phyloP scores from a whole-genome alignment of 2,888 invertebrate species.

The Plusia festucae region DNA sequence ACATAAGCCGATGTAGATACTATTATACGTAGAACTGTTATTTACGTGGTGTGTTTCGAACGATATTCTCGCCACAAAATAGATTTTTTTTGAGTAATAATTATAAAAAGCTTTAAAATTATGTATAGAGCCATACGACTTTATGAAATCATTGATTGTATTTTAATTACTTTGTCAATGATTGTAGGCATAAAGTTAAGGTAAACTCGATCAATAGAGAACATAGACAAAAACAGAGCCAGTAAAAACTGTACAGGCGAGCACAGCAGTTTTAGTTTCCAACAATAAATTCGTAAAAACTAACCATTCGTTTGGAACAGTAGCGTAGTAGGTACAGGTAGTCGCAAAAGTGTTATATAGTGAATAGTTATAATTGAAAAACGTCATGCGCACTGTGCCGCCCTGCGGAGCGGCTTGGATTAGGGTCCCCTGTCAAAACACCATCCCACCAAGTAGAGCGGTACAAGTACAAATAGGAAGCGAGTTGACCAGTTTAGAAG shows the following conservation, averaged over 20 bases:
- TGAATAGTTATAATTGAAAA: conserved; percentile 83
- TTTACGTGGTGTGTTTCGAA: too few species aligned
- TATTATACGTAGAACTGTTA: too few species aligned
- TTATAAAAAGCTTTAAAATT: too few species aligned
- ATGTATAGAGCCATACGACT: too few species aligned
- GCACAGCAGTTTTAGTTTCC: neutral
- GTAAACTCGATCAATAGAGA: neutral
- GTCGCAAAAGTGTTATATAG: conserved; percentile 81
- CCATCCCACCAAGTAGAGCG: conserved; percentile 60
- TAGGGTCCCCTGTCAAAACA: conserved; percentile 84
- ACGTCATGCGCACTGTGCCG: conserved; percentile 81
- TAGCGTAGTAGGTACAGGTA: conserved; percentile 30
- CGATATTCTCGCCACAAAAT: too few species aligned
- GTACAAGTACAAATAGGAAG: conserved; percentile 45
- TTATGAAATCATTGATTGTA: too few species aligned
- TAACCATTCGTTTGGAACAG: conserved; percentile 25
- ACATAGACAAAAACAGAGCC: neutral
- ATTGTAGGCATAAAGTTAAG: neutral
- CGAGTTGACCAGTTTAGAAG: conserved; percentile 23
- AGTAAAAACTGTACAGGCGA: neutral
- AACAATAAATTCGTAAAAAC: conserved; percentile 35
- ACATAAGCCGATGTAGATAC: too few species aligned
- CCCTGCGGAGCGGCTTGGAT: conserved; percentile 81
- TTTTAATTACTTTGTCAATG: too few species aligned
- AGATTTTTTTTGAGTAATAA: too few species aligned